A percentile compares a stretch with the other conserved stretches of the same genome.
Conservation (phyloP, 2,888 invertebrate genomes). For the Euzetes globulus region DNA sequence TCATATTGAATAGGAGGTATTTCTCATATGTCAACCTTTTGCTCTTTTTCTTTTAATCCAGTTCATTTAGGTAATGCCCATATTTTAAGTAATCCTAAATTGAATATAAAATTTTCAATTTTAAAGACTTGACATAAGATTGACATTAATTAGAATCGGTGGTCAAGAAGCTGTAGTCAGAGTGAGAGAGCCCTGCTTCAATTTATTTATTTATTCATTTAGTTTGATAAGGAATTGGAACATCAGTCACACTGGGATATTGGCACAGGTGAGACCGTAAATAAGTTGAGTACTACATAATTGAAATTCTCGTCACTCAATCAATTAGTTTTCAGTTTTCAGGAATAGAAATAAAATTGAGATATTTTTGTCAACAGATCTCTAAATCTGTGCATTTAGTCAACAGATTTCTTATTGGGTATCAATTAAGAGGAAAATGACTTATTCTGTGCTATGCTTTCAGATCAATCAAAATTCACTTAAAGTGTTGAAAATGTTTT, state of each 20-base stretch:
- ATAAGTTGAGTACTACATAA: neutral
- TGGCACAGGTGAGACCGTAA: neutral
- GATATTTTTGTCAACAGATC: conserved; percentile 3
- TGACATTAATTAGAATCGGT: no score
- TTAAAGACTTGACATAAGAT: no score
- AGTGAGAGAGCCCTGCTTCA: no score
- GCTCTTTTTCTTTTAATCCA: no score
- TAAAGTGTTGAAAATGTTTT: neutral
- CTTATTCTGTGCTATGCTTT: neutral
- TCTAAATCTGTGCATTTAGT: neutral
- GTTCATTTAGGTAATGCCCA: no score
- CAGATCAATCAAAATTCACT: neutral
- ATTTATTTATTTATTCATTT: no score
- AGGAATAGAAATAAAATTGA: neutral
- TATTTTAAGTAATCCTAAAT: no score
- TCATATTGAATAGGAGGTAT: no score
- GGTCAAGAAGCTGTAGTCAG: no score
- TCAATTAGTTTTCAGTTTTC: neutral
- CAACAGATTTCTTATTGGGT: neutral
- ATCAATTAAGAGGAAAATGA: neutral
- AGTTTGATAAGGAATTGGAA: no score
- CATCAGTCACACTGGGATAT: neutral
- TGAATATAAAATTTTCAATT: no score
- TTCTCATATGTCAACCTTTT: no score
- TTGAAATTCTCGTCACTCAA: conserved; percentile 11